phyloP scores from a whole-genome alignment of 2,888 invertebrate genomes.

The Liposcelis brunnea region DNA sequence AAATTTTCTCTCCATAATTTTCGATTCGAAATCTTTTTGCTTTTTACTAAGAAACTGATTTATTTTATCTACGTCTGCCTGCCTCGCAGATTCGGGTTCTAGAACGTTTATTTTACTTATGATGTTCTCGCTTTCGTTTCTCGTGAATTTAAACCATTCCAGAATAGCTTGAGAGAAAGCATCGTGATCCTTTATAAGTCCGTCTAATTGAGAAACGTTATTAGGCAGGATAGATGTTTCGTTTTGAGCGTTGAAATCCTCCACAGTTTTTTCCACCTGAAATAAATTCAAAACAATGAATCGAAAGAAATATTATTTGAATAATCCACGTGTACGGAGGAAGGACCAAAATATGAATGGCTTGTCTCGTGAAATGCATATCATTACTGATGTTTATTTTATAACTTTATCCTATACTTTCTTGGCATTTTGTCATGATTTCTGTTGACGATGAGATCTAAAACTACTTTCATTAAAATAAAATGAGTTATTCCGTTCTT shows the following conservation, averaged over 20 bases:
- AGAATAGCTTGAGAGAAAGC: conserved; percentile 41
- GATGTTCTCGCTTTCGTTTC: conserved; percentile 48
- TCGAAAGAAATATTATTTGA: conserved; percentile 3
- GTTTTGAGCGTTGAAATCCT: conserved; percentile 33
- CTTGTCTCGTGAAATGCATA: too few species aligned
- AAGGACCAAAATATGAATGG: conserved; percentile 8
- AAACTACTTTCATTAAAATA: not conserved
- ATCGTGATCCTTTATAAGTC: conserved; percentile 42
- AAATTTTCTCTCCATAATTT: conserved; percentile 39
- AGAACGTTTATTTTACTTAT: conserved; percentile 36
- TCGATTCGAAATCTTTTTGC: conserved; percentile 43
- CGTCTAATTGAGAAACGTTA: conserved; percentile 33
- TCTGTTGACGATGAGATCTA: not conserved
- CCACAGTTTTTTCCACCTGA: conserved; percentile 41
- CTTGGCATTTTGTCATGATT: too few species aligned
- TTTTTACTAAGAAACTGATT: conserved; percentile 41
- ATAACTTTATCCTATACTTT: too few species aligned
- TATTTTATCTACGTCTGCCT: conserved; percentile 50
- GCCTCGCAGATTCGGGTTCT: conserved; percentile 47
- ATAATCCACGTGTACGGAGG: not conserved
- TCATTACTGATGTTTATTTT: too few species aligned
- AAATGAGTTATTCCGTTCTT: conserved; percentile 3
- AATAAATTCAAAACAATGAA: conserved; percentile 15
- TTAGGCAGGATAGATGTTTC: conserved; percentile 26
- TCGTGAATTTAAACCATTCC: conserved; percentile 45